phyloP scores from a whole-genome alignment of 2,113 vertebrate genomes.

The Phaetusa simplex region DNA sequence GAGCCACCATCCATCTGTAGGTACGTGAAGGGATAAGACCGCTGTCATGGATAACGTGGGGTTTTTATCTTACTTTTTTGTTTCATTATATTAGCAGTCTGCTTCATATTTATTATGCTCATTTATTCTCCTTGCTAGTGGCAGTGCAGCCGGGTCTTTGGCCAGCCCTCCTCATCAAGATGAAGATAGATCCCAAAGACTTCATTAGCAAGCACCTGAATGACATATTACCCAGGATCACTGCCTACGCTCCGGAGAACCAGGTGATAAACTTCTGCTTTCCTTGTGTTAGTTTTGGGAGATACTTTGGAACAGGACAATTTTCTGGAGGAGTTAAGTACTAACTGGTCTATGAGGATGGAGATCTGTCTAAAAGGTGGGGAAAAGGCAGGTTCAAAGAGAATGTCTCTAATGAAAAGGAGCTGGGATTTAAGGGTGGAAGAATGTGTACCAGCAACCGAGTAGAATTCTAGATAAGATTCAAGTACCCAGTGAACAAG shows the following conservation, averaged over 20 bases:
- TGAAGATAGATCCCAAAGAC: constrained; percentile 86
- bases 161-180: constrained; percentile 84
- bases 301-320: background rate
- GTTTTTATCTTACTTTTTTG: background rate
- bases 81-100: background rate
- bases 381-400: background rate
- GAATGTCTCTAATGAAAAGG: background rate
- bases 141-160: constrained; percentile 82
- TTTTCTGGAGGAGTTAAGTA: background rate
- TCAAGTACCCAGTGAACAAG: background rate
- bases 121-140: constrained; percentile 68
- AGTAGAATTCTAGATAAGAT: background rate
- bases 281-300: background rate
- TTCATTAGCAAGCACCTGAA: constrained; percentile 88
- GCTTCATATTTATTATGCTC: background rate
- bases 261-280: constrained; percentile 75
- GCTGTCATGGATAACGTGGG: background rate
- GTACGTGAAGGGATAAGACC: constrained; percentile 60
- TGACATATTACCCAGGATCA: constrained; percentile 82
- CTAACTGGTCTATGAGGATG: background rate
- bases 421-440: background rate
- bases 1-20: constrained; percentile 91
- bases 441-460: background rate
- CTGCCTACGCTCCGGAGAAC: constrained; percentile 72
- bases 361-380: background rate